Evolutionary conservation across 1,140 invertebrate genomes (phyloP).

Genomic region (Ceratoteleas bidentatus): DNA sequence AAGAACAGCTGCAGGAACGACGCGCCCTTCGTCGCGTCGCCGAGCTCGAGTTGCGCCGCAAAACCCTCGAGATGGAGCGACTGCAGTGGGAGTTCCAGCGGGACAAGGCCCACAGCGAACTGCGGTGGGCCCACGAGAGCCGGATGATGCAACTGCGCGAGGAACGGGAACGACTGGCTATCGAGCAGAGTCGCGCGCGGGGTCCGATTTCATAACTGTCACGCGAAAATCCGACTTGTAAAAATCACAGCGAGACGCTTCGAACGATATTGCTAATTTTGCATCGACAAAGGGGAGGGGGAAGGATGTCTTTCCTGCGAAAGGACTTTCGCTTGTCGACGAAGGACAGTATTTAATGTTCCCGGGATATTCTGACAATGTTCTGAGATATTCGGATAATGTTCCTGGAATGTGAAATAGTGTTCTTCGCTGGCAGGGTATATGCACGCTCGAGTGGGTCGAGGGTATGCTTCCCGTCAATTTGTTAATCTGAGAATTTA

Average conservation of each 20-base stretch:
- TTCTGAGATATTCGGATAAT: too few relatives aligned
- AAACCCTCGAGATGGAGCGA: slow-evolving; percentile 72
- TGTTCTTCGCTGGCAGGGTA: too few relatives aligned
- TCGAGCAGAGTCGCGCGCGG: slow-evolving; percentile 57
- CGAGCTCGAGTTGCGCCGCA: slow-evolving; percentile 72
- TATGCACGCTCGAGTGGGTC: too few relatives aligned
- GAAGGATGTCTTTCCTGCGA: too few relatives aligned
- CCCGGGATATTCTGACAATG: too few relatives aligned
- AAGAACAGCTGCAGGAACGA: slow-evolving; percentile 72
- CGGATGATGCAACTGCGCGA: slow-evolving; percentile 74
- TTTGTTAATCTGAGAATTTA: too few relatives aligned
- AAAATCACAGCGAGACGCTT: not conserved
- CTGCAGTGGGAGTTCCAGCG: slow-evolving; percentile 72
- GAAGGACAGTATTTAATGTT: too few relatives aligned
- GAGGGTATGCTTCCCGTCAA: too few relatives aligned
- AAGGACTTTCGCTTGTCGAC: too few relatives aligned
- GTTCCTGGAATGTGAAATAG: too few relatives aligned
- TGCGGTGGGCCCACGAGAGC: slow-evolving; percentile 71
- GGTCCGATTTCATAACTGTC: slow-evolving; percentile 44
- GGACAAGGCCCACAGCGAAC: slow-evolving; percentile 71
- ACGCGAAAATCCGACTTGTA: too few relatives aligned
- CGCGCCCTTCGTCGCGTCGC: slow-evolving; percentile 68
- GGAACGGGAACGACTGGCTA: slow-evolving; percentile 68
- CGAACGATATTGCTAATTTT: slow-evolving; percentile 11
- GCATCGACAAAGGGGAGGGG: not conserved